Conservation (phyloP, 2,113 vertebrate genomes). For the Sula dactylatra region DNA sequence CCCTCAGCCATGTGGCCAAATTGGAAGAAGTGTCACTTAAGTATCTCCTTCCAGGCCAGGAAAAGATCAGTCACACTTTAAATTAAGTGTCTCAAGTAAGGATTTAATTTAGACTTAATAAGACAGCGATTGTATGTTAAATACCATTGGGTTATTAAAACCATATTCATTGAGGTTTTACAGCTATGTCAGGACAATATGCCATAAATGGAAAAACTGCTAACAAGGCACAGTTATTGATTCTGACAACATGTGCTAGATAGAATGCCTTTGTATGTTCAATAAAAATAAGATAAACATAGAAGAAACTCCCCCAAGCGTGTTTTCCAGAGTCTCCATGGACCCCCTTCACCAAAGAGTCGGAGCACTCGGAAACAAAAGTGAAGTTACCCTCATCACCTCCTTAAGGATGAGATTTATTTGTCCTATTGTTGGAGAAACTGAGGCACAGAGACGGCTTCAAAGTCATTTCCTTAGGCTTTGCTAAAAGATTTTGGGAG, state of each 20-base stretch:
- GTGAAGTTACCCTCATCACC: background rate
- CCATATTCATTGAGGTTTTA: constrained; percentile 78
- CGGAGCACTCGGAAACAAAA: background rate
- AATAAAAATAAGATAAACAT: constrained; percentile 59
- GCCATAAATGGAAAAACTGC: constrained; percentile 71
- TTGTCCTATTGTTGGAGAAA: background rate
- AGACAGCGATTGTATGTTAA: constrained; percentile 75
- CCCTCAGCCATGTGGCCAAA: constrained; percentile 44
- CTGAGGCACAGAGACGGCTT: background rate
- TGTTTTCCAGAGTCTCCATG: background rate
- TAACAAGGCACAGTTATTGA: constrained; percentile 69
- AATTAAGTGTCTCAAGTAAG: constrained; percentile 71
- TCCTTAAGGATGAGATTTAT: background rate
- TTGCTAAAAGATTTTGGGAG: background rate
- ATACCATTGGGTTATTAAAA: constrained; percentile 76
- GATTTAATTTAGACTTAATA: constrained; percentile 78
- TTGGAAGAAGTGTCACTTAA: constrained; percentile 63
- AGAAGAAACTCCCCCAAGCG: background rate
- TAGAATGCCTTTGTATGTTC: constrained; percentile 56
- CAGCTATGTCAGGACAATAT: constrained; percentile 74
- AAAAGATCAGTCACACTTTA: constrained; percentile 73
- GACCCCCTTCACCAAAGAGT: background rate
- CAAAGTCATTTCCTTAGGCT: background rate
- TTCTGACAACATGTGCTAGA: constrained; percentile 67
- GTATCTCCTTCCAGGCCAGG: constrained; percentile 59